These are phyloP conservation scores for Amia ocellicauda DNA, from an alignment of 2,113 vertebrate genomes.

Conservation along the genomic window DNA sequence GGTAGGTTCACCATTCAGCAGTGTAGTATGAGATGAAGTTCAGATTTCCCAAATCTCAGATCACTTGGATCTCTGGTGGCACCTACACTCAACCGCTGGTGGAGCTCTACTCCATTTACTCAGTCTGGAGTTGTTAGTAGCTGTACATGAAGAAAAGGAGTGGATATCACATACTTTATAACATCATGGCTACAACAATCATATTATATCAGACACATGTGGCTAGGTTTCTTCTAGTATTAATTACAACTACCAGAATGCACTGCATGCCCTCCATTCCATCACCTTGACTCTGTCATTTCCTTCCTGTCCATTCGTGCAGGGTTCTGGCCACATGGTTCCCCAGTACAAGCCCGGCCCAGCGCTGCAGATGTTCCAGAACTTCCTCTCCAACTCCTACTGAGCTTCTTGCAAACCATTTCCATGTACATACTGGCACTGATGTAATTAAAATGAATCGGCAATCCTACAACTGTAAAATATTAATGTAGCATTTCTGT, in stretches of 20 bases:
- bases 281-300: background rate
- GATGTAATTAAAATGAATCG: background rate
- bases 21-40: too few relatives aligned
- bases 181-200: too few relatives aligned
- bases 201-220: too few relatives aligned
- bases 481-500: background rate
- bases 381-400: conserved; percentile 24
- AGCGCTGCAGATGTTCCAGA: conserved; percentile 18
- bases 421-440: background rate
- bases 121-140: too few relatives aligned
- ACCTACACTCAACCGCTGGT: too few relatives aligned
- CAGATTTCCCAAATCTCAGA: too few relatives aligned
- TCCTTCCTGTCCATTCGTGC: background rate
- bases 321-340: conserved; percentile 26
- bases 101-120: too few relatives aligned
- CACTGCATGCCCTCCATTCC: background rate
- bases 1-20: conserved; percentile 29
- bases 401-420: background rate
- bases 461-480: background rate
- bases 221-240: too few relatives aligned
- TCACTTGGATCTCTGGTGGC: too few relatives aligned
- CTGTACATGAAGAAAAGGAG: too few relatives aligned
- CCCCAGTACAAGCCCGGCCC: conserved; percentile 22
- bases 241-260: too few relatives aligned
- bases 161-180: too few relatives aligned